These are phyloP conservation scores for Synanthedon vespiformis DNA, from an alignment of 2,888 invertebrate species.

Conservation along the genomic window DNA sequence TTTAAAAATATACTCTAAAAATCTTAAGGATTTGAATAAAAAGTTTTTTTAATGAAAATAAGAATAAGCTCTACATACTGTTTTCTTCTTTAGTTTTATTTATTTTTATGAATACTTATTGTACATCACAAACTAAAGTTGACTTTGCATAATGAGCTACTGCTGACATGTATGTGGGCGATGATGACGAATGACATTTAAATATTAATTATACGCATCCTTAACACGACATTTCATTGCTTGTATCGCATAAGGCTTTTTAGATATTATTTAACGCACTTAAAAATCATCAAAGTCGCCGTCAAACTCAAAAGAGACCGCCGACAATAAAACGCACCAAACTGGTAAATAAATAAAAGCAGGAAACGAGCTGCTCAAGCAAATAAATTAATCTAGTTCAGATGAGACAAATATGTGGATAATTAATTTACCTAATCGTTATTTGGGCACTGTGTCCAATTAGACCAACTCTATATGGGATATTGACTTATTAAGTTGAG, in stretches of 20 bases:
- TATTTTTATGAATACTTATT: too few species aligned
- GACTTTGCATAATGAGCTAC: neutral
- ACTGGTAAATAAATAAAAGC: constrained; percentile 5
- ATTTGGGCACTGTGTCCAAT: neutral
- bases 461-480: neutral
- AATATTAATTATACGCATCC: constrained; percentile 20
- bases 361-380: neutral
- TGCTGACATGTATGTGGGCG: constrained; percentile 18
- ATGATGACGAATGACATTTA: constrained; percentile 21
- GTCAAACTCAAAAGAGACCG: constrained; percentile 5
- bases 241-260: constrained; percentile 4
- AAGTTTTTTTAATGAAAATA: too few species aligned
- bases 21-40: too few species aligned
- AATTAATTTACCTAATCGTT: too few species aligned
- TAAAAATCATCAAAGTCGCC: constrained; percentile 9
- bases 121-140: neutral
- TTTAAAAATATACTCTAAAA: too few species aligned
- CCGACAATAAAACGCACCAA: constrained; percentile 6
- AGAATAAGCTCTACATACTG: too few species aligned
- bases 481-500: neutral
- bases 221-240: constrained; percentile 8
- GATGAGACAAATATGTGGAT: neutral
- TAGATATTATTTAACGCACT: constrained; percentile 5
- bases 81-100: too few species aligned
- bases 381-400: neutral